Conservation (phyloP, 2,888 invertebrate genomes). For the Eilema caniola region DNA sequence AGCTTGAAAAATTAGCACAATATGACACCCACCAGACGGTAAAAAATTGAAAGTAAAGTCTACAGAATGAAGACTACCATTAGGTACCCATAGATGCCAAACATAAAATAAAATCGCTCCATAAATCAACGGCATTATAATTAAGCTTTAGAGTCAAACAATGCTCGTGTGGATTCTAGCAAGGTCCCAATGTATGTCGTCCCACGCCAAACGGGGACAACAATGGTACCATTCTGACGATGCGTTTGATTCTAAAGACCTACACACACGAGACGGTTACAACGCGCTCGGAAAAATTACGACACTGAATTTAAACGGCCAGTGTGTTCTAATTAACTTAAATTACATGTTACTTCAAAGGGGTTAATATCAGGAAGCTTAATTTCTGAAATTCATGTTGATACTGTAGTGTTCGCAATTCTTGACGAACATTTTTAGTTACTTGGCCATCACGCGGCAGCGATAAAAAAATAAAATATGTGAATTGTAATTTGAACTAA, state of each 20-base stretch:
- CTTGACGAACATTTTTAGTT: too few species aligned
- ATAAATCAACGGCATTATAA: conserved; percentile 1
- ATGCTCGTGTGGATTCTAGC: conserved; percentile 37
- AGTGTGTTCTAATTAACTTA: too few species aligned
- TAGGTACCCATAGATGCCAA: neutral
- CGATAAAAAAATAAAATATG: too few species aligned
- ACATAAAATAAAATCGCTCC: conserved; percentile 1
- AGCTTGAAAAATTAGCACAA: too few species aligned
- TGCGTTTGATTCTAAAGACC: conserved; percentile 32
- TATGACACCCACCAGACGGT: too few species aligned
- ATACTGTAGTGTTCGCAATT: too few species aligned
- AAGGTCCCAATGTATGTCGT: conserved; percentile 33
- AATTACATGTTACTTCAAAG: too few species aligned
- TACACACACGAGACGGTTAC: neutral
- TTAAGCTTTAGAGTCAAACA: conserved; percentile 34
- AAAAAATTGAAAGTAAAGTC: neutral
- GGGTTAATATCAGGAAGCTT: neutral
- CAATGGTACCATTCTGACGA: conserved; percentile 44
- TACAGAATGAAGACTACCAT: neutral
- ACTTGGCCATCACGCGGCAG: too few species aligned
- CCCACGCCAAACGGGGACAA: conserved; percentile 40
- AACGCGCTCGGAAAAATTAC: neutral
- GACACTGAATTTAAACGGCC: too few species aligned
- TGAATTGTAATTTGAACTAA: too few species aligned
- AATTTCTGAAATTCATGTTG: too few species aligned